These are phyloP conservation scores for Caenorhabditis tropicalis DNA, from an alignment of 1,140 invertebrate genomes.

Conservation along the genomic window DNA sequence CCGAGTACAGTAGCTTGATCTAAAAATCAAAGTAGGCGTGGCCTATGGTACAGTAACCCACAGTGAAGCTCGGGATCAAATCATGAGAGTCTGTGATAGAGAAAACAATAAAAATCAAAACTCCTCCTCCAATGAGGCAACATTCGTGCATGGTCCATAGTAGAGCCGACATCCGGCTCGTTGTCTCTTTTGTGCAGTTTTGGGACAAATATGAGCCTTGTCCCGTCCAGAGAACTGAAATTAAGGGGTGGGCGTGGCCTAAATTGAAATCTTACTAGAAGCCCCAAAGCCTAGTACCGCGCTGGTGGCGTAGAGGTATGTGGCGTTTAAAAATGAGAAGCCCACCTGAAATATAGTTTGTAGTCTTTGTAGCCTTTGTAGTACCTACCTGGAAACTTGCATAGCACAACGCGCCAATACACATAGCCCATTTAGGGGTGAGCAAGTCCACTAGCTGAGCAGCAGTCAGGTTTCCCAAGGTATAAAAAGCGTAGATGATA, in stretches of 20 bases:
- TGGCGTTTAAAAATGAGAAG: conserved; percentile 43
- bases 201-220: conserved; percentile 50
- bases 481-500: conserved; percentile 48
- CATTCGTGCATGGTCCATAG: conserved; percentile 47
- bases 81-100: background rate
- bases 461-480: conserved; percentile 46
- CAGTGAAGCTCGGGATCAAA: background rate
- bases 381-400: background rate
- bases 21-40: background rate
- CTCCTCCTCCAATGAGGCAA: conserved; percentile 34
- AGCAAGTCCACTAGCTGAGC: conserved; percentile 45
- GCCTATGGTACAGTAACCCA: background rate
- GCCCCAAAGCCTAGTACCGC: conserved; percentile 43
- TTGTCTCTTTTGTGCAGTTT: conserved; percentile 51
- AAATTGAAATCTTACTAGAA: background rate
- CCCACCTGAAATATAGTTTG: background rate
- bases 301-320: conserved; percentile 31
- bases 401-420: conserved; percentile 41
- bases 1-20: conserved; percentile 25
- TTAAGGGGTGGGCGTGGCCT: background rate
- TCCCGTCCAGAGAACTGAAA: conserved; percentile 50
- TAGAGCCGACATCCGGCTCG: conserved; percentile 39
- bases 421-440: conserved; percentile 48
- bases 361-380: background rate
- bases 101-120: conserved; percentile 46